Evolutionary conservation across 2,888 invertebrate species (phyloP).

Genomic region (Keiferia lycopersicella): DNA sequence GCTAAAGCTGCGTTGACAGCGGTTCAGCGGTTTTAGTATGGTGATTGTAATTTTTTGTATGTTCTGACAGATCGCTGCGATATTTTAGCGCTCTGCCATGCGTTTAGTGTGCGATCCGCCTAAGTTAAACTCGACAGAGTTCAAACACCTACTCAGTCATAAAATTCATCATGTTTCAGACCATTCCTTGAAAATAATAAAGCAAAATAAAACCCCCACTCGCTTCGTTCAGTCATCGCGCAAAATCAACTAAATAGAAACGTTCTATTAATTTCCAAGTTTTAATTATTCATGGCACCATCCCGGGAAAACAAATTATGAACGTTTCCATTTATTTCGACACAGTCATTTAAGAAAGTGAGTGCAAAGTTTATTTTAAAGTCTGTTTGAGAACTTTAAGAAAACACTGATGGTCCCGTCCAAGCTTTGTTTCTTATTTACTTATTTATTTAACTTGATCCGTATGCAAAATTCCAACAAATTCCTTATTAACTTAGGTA

Average conservation of each 20-base stretch:
- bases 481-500: no score
- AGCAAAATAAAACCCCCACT: background rate
- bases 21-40: no score
- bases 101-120: no score
- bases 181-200: background rate
- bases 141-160: no score
- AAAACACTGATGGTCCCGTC: background rate
- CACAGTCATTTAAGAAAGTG: conserved; percentile 39
- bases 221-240: background rate
- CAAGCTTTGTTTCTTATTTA: background rate
- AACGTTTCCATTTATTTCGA: conserved; percentile 50
- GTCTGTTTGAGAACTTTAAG: background rate
- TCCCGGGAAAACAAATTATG: conserved; percentile 47
- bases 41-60: no score
- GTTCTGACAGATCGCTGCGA: no score
- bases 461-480: no score
- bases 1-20: no score
- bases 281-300: conserved; percentile 52
- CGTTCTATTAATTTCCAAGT: conserved; percentile 36
- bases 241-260: background rate
- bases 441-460: no score
- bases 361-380: conserved; percentile 35
- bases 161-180: no score
- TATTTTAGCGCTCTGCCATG: no score
- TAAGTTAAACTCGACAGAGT: no score